Evolutionary conservation across 2,888 invertebrate species (phyloP).

Genomic region (Drosophila testacea): DNA sequence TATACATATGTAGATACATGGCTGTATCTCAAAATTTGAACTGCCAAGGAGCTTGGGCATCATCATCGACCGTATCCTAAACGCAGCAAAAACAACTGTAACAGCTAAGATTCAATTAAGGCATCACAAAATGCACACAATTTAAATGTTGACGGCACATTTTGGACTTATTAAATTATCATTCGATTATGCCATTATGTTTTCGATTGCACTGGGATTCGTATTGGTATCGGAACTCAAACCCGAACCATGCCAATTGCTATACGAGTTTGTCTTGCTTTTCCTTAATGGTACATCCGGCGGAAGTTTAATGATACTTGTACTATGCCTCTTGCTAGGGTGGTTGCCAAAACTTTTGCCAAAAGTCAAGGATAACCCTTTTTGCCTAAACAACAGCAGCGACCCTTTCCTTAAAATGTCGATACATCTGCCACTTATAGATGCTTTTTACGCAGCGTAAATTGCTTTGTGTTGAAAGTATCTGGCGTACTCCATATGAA

Average conservation of each 20-base stretch:
- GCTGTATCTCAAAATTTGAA: constrained; percentile 22
- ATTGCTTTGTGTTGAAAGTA: constrained; percentile 71
- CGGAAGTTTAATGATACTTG: constrained; percentile 70
- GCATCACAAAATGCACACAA: constrained; percentile 59
- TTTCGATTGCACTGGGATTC: constrained; percentile 67
- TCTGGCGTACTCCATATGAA: constrained; percentile 49
- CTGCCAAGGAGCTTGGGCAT: constrained; percentile 28
- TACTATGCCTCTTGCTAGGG: constrained; percentile 47
- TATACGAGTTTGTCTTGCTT: constrained; percentile 13
- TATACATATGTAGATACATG: constrained; percentile 45
- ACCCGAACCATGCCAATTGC: constrained; percentile 30
- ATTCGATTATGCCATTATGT: constrained; percentile 81
- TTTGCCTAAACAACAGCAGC: constrained; percentile 1
- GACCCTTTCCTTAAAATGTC: constrained; percentile 58
- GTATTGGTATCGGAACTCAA: constrained; percentile 23
- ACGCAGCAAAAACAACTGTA: constrained; percentile 30
- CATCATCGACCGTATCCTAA: constrained; percentile 16
- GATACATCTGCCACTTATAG: constrained; percentile 20
- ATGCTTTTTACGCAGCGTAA: constrained; percentile 60
- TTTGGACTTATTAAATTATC: constrained; percentile 78
- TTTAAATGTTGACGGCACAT: constrained; percentile 79
- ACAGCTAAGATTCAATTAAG: constrained; percentile 73
- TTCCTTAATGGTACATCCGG: constrained; percentile 72
- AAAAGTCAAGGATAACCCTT: constrained; percentile 46
- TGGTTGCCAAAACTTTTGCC: constrained; percentile 46